Evolutionary conservation across 1,140 invertebrate genomes (phyloP), one percentile per base, ranked within the genome.

Genomic region (Doryteuthis pealeii): DNA sequence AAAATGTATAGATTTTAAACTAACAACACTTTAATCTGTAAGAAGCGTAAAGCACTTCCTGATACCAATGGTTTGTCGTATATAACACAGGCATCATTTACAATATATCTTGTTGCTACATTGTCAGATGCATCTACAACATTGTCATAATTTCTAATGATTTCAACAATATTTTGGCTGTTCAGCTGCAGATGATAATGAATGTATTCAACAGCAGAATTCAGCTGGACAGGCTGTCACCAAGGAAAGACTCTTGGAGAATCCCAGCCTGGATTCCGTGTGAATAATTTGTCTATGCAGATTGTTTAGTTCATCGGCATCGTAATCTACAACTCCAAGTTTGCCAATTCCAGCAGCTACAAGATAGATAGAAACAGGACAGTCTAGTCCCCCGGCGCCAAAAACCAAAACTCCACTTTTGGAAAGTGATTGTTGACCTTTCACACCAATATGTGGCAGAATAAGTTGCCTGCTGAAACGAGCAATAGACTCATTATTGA

Each of bases 41-140:
- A n/a, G n/a, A 96, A 93, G 86, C 94, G 92, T 1, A 99, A 89
- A 22, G 97, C 97, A 89, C 96, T 96, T 14, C 95, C 97, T 14
- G 95, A 98, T 45, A 99, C 92, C 28, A 99, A 88, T 3, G 96
- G 94, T 82, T 91, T 91, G 10, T 83, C 79, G 22, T 82, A 79
- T 40, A 91, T 70, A 0, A 98, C 93, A 87, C 96, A 98, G 14
- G 93, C 93, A 90, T 99, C 98, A 87, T 98, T 99, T 0, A 99
- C 88, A 74, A 99, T 89, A 77, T 90, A 90, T 76, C 97, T 89
- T 0, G 97, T 98, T 0, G 96, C 93, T 31, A 97, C 95, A 89
- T 99, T 99, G 87, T 99, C 98, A 33, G 94, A 96, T 65, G 95
- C 95, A 90, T 99, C 98, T 49, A 99, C 82, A 14, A 99, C 91